Evolutionary conservation across 2,888 invertebrate species (phyloP).

Genomic region (Drepanosiphum platanoidis): DNA sequence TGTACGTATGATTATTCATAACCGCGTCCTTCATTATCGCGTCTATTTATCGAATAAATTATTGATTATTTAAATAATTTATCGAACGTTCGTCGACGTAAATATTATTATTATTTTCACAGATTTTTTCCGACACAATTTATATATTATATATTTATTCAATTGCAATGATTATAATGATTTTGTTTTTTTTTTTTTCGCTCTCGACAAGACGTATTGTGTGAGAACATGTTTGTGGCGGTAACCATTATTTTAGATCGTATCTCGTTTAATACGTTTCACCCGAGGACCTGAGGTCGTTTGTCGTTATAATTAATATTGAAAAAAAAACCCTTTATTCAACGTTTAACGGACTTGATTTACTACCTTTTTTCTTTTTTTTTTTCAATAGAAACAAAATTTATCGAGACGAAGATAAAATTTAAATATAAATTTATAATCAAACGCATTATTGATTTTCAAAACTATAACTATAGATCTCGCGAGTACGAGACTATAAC

Average conservation of each 20-base stretch:
- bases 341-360: background rate
- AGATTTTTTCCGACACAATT: background rate
- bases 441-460: background rate
- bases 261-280: background rate
- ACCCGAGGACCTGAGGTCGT: background rate
- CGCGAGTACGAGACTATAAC: no score
- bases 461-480: background rate
- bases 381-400: background rate
- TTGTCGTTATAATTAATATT: background rate
- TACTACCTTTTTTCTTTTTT: background rate
- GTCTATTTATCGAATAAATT: background rate
- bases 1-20: background rate
- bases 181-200: background rate
- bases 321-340: background rate
- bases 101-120: no score
- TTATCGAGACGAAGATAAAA: background rate
- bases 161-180: background rate
- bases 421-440: background rate
- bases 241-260: constrained; percentile 1
- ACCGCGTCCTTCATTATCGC: background rate
- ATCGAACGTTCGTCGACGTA: background rate
- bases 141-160: background rate
- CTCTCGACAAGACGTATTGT: background rate
- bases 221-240: background rate
- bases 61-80: background rate